phyloP scores from a whole-genome alignment of 2,797 vertebrate genomes.

The Acipenser oxyrinchus region DNA sequence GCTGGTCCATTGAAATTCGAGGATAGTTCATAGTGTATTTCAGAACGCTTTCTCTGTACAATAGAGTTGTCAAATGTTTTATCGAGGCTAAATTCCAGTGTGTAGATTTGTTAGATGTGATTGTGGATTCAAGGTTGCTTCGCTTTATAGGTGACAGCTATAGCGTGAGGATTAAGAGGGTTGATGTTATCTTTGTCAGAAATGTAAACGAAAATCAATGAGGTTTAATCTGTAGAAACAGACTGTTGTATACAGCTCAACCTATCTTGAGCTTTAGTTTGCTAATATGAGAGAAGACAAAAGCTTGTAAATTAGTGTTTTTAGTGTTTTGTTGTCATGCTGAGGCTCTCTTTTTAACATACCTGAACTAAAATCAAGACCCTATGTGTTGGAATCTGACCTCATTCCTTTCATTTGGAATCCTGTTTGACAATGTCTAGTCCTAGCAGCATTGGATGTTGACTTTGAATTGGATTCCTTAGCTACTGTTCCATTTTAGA shows the following conservation, averaged over 20 bases:
- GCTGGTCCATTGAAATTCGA: conserved; percentile 24
- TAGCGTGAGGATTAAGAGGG: conserved; percentile 33
- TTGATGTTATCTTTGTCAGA: conserved; percentile 30
- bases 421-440: too few relatives aligned
- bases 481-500: too few relatives aligned
- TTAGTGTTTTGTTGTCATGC: background rate
- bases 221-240: conserved; percentile 18
- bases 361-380: too few relatives aligned
- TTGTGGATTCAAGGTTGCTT: conserved; percentile 34
- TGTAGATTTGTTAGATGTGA: conserved; percentile 31
- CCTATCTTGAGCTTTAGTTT: background rate
- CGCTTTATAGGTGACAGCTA: conserved; percentile 34
- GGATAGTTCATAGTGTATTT: conserved; percentile 25
- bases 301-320: background rate
- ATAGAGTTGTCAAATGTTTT: conserved; percentile 34
- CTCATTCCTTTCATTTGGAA: too few relatives aligned
- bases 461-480: too few relatives aligned
- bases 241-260: conserved; percentile 1
- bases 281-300: background rate
- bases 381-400: too few relatives aligned
- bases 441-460: too few relatives aligned
- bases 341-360: too few relatives aligned
- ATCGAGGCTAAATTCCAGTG: conserved; percentile 24
- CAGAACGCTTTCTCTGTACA: conserved; percentile 22
- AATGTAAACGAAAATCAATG: conserved; percentile 25